Evolutionary conservation across 2,888 invertebrate species (phyloP).

Genomic region (Oxyteleia sp.): DNA sequence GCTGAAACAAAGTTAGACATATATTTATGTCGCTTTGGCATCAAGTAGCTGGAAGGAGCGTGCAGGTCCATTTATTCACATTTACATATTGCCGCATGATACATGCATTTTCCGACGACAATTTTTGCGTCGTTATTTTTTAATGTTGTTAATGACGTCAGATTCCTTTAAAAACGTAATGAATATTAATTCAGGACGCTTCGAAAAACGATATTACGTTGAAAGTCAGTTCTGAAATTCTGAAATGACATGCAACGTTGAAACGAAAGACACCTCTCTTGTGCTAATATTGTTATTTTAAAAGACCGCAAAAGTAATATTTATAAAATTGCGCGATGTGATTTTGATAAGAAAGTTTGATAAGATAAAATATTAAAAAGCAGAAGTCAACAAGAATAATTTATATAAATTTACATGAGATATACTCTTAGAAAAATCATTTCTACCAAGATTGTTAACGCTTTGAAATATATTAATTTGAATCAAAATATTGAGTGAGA

Average conservation of each 20-base stretch:
- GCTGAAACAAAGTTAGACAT: conserved; percentile 29
- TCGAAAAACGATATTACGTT: neutral
- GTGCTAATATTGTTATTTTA: neutral
- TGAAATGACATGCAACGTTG: too few relatives aligned
- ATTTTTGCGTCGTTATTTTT: neutral
- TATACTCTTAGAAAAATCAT: too few relatives aligned
- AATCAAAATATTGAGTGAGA: too few relatives aligned
- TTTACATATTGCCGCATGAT: neutral
- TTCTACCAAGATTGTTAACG: too few relatives aligned
- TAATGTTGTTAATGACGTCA: neutral
- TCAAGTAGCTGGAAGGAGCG: neutral
- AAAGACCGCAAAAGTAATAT: neutral
- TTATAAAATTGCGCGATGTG: neutral
- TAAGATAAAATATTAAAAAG: too few relatives aligned
- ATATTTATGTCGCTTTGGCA: conserved; percentile 13
- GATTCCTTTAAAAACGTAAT: neutral
- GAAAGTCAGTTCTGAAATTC: neutral
- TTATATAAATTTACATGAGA: too few relatives aligned
- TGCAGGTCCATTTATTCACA: neutral
- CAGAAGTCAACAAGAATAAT: too few relatives aligned
- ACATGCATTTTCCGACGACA: neutral
- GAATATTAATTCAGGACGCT: neutral
- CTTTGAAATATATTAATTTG: too few relatives aligned
- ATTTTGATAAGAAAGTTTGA: too few relatives aligned
- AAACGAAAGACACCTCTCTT: neutral